These are phyloP conservation scores for Drosophila watanabei DNA, from an alignment of 1,140 invertebrate genomes.

Conservation along the genomic window DNA sequence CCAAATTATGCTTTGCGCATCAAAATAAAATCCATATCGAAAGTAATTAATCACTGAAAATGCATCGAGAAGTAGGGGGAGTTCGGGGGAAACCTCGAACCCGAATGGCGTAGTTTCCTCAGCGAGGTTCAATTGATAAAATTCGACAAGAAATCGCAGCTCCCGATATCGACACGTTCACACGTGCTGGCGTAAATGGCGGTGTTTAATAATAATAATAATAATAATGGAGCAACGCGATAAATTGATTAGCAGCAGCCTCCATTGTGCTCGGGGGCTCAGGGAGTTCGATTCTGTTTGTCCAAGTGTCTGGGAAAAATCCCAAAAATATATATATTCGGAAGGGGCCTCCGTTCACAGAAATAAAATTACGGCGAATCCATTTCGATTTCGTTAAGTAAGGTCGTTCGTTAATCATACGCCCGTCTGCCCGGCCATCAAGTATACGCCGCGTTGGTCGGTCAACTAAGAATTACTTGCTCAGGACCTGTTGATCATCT, in stretches of 20 bases:
- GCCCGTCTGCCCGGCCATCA: conserved; percentile 7
- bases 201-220: not conserved
- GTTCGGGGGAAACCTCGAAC: not conserved
- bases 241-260: conserved; percentile 50
- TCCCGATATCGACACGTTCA: conserved; percentile 42
- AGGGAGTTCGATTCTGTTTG: conserved; percentile 25
- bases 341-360: not conserved
- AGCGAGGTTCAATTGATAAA: conserved; percentile 55
- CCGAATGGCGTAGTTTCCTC: conserved; percentile 52
- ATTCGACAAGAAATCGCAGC: conserved; percentile 7
- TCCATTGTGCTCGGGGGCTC: conserved; percentile 10
- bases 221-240: conserved; percentile 29
- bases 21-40: conserved; percentile 24
- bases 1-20: conserved; percentile 59
- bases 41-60: conserved; percentile 48
- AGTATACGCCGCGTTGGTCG: conserved; percentile 43
- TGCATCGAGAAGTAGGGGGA: conserved; percentile 36
- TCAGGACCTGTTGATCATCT: conserved; percentile 42
- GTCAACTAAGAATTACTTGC: not conserved
- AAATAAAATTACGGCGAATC: conserved; percentile 53
- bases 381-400: conserved; percentile 36
- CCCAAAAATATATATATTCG: conserved; percentile 5
- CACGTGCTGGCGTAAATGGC: conserved; percentile 34
- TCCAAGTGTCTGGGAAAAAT: conserved; percentile 30
- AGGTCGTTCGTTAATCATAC: conserved; percentile 61